phyloP scores from a whole-genome alignment of 2,888 invertebrate genomes.

The Cordilura impudica region DNA sequence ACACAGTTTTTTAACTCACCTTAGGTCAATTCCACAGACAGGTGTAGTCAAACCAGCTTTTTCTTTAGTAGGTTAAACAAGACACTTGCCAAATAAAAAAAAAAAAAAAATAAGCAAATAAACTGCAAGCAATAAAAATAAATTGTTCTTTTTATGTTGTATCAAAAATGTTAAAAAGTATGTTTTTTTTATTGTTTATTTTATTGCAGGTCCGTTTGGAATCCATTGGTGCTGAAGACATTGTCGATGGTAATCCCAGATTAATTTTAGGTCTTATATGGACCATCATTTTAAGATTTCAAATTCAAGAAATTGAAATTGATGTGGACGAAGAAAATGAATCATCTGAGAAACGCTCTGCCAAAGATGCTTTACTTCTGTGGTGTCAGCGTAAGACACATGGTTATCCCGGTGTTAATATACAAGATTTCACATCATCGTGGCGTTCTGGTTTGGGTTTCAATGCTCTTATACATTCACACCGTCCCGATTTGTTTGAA shows the following conservation, averaged over 20 bases:
- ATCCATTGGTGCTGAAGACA: conserved; percentile 99
- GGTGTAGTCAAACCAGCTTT: conserved; percentile 24
- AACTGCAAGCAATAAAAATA: neutral
- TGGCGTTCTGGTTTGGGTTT: conserved; percentile 98
- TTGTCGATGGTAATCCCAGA: conserved; percentile 97
- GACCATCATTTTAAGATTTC: conserved; percentile 99
- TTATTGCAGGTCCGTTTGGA: conserved; percentile 90
- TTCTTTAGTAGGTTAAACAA: conserved; percentile 11
- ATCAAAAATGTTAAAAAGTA: neutral
- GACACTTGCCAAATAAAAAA: neutral
- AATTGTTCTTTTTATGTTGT: no score
- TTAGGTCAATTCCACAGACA: conserved; percentile 11
- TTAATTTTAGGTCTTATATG: conserved; percentile 98
- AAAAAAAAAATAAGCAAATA: neutral
- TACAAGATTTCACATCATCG: conserved; percentile 93
- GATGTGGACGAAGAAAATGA: conserved; percentile 98
- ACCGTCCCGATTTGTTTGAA: conserved; percentile 96
- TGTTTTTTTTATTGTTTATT: neutral
- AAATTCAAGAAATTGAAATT: conserved; percentile 99
- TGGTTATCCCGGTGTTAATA: conserved; percentile 93
- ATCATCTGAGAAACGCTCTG: conserved; percentile 98
- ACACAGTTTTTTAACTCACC: conserved; percentile 2
- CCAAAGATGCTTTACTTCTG: conserved; percentile 97
- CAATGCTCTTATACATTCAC: conserved; percentile 98
- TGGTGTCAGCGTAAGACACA: conserved; percentile 99